Evolutionary conservation across 1,140 invertebrate species (phyloP), one percentile per base, ranked within the genome.

Genomic region (Micrasema longulum): DNA sequence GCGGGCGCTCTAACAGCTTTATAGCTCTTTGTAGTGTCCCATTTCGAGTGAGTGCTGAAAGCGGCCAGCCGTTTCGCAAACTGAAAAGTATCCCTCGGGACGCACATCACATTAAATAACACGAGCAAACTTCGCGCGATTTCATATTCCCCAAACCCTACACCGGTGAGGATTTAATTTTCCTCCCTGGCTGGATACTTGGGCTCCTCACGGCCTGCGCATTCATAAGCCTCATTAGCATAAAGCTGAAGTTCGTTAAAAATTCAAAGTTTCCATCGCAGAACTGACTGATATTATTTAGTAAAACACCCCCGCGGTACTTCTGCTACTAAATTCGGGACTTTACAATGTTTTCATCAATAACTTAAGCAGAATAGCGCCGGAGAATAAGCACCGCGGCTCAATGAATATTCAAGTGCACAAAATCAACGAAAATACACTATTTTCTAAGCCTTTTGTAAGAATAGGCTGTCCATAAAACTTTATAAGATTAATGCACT

Each of bases 161-260:
- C 45, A 38, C 64, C 52, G 38, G 62, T 12, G 65, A 53, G 65
- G 48, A 68, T 68, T 53, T 68, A 68, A 66, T 66, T 66, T 66
- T 43, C 48, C 23, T 7, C 14, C 16, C 2, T n/a, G 16, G 10
- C 11, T 18, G 36, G 60, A 11, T 31, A 2, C 31, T 14, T 43
- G 18, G 12, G 35, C 60, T 43, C 36, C n/a, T 35, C 26, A 11
- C 53, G 53, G 20, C 53, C 26, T 31, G 2, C 26, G 26, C 3
- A 31, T 31, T 31, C 26, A 31, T 31, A 31, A 31, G 7, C 26
- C 26, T 2, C 2, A 71, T 75, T 75, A 71, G 64, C 73, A 69
- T 75, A 69, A 71, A 75, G 63, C 69, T 41, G 12, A 48, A 35
- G 64, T 71, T 65, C 45, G 73, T 71, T 75, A 71, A 75, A 75